Conservation (phyloP, 2,797 vertebrate species). For the Sciaenops ocellatus region DNA sequence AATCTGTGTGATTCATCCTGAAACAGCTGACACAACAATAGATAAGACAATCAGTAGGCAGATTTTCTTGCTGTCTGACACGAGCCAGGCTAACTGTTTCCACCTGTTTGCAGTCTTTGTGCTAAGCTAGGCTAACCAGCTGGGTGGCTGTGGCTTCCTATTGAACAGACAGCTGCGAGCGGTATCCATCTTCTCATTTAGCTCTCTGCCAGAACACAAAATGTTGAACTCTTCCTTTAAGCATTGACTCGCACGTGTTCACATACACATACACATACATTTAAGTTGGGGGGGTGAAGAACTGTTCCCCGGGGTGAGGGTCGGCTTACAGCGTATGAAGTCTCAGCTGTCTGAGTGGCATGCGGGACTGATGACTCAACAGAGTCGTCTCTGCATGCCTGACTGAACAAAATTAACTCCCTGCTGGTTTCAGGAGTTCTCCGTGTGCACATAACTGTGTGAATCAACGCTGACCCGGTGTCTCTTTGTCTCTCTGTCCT, state of each 20-base stretch:
- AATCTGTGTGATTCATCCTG: background rate
- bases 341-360: constrained; percentile 68
- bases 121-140: constrained; percentile 15
- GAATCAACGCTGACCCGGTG: constrained; percentile 39
- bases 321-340: constrained; percentile 57
- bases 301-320: constrained; percentile 10
- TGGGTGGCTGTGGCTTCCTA: background rate
- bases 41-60: background rate
- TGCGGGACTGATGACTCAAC: constrained; percentile 55
- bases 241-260: background rate
- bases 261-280: background rate
- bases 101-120: background rate
- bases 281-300: constrained; percentile 9
- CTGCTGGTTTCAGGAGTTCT: constrained; percentile 25
- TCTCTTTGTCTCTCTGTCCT: constrained; percentile 49
- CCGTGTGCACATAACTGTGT: constrained; percentile 14
- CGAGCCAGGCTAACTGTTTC: background rate
- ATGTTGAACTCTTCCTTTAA: background rate
- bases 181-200: background rate
- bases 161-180: background rate
- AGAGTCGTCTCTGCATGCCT: constrained; percentile 53
- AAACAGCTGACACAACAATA: constrained; percentile 12
- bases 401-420: constrained; percentile 52
- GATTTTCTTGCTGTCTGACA: background rate
- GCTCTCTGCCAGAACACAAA: background rate